A percentile compares a stretch with the other conserved stretches of the same genome.
These are phyloP conservation scores for Arvicola amphibius DNA, from an alignment of 2,797 vertebrate species.

Conservation along the genomic window DNA sequence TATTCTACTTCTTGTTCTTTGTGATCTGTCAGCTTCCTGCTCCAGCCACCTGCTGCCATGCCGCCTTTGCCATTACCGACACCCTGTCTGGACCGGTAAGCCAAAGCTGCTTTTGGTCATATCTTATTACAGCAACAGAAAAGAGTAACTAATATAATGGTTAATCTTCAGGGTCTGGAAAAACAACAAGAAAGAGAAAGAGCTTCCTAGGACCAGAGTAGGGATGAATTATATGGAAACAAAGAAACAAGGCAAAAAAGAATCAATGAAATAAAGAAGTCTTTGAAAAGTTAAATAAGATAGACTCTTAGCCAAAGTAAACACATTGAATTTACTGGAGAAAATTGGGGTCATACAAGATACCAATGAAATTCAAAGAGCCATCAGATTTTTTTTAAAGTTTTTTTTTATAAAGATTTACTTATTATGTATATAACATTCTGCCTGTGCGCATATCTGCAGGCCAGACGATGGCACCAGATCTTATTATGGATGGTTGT, in stretches of 20 bases:
- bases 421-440: no score
- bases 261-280: not conserved
- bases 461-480: no score
- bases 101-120: not conserved
- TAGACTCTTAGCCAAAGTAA: not conserved
- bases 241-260: not conserved
- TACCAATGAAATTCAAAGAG: not conserved
- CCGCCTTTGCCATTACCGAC: not conserved
- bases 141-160: not conserved
- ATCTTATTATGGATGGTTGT: no score
- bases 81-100: not conserved
- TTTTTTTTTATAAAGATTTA: no score
- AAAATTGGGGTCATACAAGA: not conserved
- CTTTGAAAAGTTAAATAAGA: not conserved
- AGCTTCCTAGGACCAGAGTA: not conserved
- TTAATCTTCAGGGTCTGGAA: not conserved
- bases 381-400: not conserved
- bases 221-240: not conserved
- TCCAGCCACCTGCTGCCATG: not conserved
- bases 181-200: not conserved
- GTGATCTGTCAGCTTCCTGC: not conserved
- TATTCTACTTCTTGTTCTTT: not conserved
- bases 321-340: not conserved
- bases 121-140: not conserved
- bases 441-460: no score